Conservation (phyloP, 2,888 invertebrate genomes). For the Liposcelis brunnea region DNA sequence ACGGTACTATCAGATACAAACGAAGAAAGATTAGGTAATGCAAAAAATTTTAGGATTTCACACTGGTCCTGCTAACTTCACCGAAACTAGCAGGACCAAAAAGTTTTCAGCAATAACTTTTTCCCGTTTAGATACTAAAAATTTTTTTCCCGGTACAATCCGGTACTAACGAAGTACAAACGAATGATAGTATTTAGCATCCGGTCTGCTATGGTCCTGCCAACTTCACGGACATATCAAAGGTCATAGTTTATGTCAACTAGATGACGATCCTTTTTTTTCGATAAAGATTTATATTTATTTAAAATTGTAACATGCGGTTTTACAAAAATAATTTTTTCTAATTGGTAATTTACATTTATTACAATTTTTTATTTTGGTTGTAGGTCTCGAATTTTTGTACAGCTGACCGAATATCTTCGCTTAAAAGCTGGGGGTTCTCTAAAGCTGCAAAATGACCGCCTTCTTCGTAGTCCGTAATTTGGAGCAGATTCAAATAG, state of each 20-base stretch:
- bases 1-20: no score
- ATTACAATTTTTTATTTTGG: constrained; percentile 2
- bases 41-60: no score
- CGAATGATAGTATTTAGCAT: no score
- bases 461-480: constrained; percentile 44
- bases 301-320: neutral
- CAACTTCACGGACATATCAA: neutral
- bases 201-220: no score
- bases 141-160: no score
- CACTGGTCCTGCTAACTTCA: no score
- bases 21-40: no score
- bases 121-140: no score
- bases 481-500: constrained; percentile 48
- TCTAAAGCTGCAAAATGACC: constrained; percentile 83
- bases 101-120: no score
- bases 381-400: constrained; percentile 24
- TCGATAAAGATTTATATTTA: neutral
- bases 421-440: constrained; percentile 47
- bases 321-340: neutral
- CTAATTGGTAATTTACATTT: no score
- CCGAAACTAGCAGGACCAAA: no score
- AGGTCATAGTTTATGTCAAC: neutral
- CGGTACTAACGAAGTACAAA: no score
- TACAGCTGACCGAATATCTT: constrained; percentile 48
- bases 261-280: neutral